phyloP scores from a whole-genome alignment of 2,888 invertebrate species.

The Platycheirus albimanus region DNA sequence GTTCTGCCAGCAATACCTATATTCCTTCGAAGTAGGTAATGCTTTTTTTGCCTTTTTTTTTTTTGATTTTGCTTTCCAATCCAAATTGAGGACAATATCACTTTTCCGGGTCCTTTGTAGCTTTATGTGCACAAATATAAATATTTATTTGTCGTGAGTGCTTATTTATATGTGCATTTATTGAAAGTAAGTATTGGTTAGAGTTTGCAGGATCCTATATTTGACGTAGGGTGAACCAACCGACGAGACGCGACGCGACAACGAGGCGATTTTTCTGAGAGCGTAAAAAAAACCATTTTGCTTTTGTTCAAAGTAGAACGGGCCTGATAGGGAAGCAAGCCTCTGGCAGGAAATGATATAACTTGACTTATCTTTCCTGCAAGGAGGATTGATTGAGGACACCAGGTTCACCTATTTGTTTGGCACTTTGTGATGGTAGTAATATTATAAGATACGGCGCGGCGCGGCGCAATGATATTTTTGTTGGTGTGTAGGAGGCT shows the following conservation, averaged over 20 bases:
- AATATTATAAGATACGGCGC: neutral
- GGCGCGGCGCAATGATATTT: neutral
- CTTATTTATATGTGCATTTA: slow-evolving; percentile 66
- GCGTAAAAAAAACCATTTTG: slow-evolving; percentile 7
- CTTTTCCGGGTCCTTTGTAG: slow-evolving; percentile 42
- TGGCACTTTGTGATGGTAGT: slow-evolving; percentile 6
- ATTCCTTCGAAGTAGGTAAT: neutral
- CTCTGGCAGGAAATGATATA: slow-evolving; percentile 60
- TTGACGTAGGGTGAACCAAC: neutral
- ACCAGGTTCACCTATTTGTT: slow-evolving; percentile 34
- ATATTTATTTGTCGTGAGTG: slow-evolving; percentile 64
- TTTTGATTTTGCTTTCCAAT: slow-evolving; percentile 36
- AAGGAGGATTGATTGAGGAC: slow-evolving; percentile 16
- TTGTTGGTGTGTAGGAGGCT: no score
- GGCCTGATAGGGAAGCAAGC: neutral
- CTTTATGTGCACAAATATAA: slow-evolving; percentile 50
- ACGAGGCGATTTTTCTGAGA: slow-evolving; percentile 15
- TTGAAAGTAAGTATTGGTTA: slow-evolving; percentile 52
- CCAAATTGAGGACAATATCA: slow-evolving; percentile 57
- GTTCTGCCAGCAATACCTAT: neutral
- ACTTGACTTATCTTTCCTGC: slow-evolving; percentile 52
- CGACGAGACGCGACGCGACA: no score
- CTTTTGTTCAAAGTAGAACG: slow-evolving; percentile 19
- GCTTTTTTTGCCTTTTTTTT: slow-evolving; percentile 20
- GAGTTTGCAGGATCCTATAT: slow-evolving; percentile 23